Base-by-base conservation (phyloP, 2,888 invertebrate species). In the Lacanobia oleracea region DNA sequence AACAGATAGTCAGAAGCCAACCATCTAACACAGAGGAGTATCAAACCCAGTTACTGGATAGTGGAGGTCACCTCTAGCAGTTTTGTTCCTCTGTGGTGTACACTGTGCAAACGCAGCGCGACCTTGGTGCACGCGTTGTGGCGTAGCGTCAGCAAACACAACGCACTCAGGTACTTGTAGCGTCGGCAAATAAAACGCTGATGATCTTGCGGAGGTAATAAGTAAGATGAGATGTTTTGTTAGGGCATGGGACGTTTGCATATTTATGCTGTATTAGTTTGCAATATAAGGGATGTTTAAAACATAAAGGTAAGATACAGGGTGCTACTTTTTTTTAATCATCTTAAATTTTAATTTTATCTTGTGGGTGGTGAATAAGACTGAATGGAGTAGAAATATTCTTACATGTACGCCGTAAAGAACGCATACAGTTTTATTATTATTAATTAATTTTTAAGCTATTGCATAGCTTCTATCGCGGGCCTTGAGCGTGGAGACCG, bases 91-190 rank as follows among this genome's bases (percentile, higher is more conserved):
- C 59, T 43, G 1, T 40, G 59, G 59, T 8, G 1, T 8, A 21
- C 4, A 6, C 40, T 59, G 57, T 43, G 67, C 81, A 83, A 81
- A 83, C 85, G 79, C 79, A 81, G 81, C 51, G 63, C 71, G 75
- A 77, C 84, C 84, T 86, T 82, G 84, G 57, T 70, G 72, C 67
- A 61, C 61, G 79, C 80, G 83, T 75, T 45, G 57, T 60, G 64
- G 53, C 64, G 79, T 75, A 83, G 66, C 67, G 80, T 83, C 66
- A 3, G 76, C 79, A 84, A 86, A 81, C 60, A 79, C n/a, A 53
- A 48, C 66, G 21, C 57, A 51, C 57, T 60, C 40, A 68, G 10
- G 45, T 69, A 70, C 74, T 73, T 66, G 67, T 73, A 67, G 50
- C 53, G 67, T 80, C 33, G 12, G 82, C 60, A 80, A 82, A 81